Evolutionary conservation across 2,888 invertebrate genomes (phyloP), one percentile per base, ranked within the genome.

Genomic region (Gymnocheta viridis): DNA sequence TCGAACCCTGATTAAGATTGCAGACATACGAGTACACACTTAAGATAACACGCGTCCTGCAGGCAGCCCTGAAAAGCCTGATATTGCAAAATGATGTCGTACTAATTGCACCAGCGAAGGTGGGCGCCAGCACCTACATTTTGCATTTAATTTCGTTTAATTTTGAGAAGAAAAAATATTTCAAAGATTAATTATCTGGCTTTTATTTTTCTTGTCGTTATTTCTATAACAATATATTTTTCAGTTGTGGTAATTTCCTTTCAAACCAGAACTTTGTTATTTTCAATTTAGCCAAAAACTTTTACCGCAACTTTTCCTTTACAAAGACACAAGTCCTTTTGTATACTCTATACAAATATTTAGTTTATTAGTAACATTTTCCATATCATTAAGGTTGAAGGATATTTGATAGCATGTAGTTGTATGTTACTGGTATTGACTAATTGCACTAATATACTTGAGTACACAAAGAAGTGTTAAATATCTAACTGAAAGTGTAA

Each of bases 381-480:
- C 24, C 14, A 62, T 32, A 29, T 44, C 51, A 70, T 70, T 56
- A 64, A 19, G 64, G 62, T 27, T 64, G 54, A 79, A 79, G 51
- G 41, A 62, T 72, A 79, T 64, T 79, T 70, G 32, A 72, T 70
- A 47, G 64, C 62, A 44, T 54, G 60, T 29, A 60, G 41, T 38
- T 10, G 66, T 32, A 10, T 22, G 3, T 4, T 29, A 27, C 9
- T 19, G 14, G 2, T 47, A 27, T 32, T 67, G 38, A 41, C 24
- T 44, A 24, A 49, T 32, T 49, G 22, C 9, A n/a, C 1, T 6
- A 35, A 9, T 22, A 29, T 4, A 29, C 12, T 29, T 17, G 12
- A 66, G 17, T 24, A 41, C 12, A n/a, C 10, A 19, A 2, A 58
- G 49, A 2, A 58, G 49, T 77, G 29, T 60, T 60, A 69, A 35